Base-by-base conservation (phyloP, 2,888 invertebrate species). In the Erebia aethiops region DNA sequence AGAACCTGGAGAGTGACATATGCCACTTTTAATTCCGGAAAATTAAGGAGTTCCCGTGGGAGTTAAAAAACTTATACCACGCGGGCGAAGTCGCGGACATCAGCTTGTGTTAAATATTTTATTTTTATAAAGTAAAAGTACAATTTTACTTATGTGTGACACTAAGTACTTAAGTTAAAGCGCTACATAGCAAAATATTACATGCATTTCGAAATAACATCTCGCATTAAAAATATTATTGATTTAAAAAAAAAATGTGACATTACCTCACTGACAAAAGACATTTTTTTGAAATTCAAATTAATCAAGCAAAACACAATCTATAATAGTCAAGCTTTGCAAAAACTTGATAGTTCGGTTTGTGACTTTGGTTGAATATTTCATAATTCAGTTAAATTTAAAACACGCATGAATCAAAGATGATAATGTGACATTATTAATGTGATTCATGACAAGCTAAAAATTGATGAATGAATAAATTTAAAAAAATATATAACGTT, bases 311-410 rank as follows among this genome's bases (percentile, higher is more conserved):
- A 16, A 52, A 52, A 52, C 16, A 52, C 16, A 52, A 52, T 7
- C 52, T 16, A n/a, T 21, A 41, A 41, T 41, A n/a, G 10, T 58
- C 13, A 61, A 57, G 21, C 57, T 35, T 7, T 14, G 26, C 26
- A 18, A 61, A 60, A 18, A 61, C 61, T 61, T 61, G 61, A 61
- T 46, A 61, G 61, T 46, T 61, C 43, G 46, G n/a, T 60, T 4
- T 60, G n/a, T 43, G 60, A 43, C 16, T 52, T 13, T 46, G 11
- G n/a, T 35, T 41, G 14, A 43, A 43, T 16, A 18, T 60, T 60
- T 18, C 60, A 60, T 43, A 43, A 43, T 60, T 60, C 43, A 41
- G 16, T 43, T 16, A 60, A 43, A 41, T 43, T 4, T 14, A 4
- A n/a, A 52, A 52, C 26, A 26, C 3, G 8, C 41, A 26, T 57